Conservation (phyloP, 1,140 invertebrate genomes). For the Drosophila elegans region DNA sequence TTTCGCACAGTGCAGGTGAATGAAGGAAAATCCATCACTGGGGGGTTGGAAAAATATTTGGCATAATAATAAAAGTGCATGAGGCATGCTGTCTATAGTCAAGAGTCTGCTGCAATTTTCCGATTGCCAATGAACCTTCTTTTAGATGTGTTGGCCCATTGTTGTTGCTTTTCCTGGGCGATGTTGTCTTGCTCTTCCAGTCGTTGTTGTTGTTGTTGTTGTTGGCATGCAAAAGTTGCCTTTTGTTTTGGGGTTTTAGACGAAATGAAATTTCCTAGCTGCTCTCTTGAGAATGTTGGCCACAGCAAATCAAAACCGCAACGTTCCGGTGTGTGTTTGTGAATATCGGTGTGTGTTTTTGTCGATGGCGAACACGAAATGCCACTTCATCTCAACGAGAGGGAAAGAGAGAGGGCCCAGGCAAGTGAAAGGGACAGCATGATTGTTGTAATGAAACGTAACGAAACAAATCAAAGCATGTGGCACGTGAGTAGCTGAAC, state of each 20-base stretch:
- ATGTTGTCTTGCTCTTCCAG: conserved; percentile 14
- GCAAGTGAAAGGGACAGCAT: conserved; percentile 28
- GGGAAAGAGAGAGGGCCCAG: conserved; percentile 8
- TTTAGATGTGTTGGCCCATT: not conserved
- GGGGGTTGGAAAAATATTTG: conserved; percentile 66
- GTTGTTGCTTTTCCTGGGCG: conserved; percentile 17
- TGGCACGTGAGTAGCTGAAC: conserved; percentile 73
- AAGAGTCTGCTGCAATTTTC: conserved; percentile 64
- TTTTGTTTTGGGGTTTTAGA: conserved; percentile 65
- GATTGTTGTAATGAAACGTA: conserved; percentile 82
- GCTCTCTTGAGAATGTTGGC: conserved; percentile 69
- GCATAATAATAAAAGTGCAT: conserved; percentile 75
- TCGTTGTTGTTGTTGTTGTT: too few species aligned
- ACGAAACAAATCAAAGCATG: conserved; percentile 81
- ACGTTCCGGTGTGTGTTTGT: conserved; percentile 18
- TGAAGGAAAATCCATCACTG: conserved; percentile 52
- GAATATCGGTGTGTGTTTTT: conserved; percentile 5
- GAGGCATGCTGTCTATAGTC: conserved; percentile 42
- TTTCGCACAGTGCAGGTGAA: conserved; percentile 65
- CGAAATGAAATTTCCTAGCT: conserved; percentile 73
- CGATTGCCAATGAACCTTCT: conserved; percentile 62
- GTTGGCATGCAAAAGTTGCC: conserved; percentile 55
- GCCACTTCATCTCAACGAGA: conserved; percentile 5
- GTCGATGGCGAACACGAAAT: conserved; percentile 36
- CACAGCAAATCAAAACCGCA: conserved; percentile 70